Conservation (phyloP, 2,888 invertebrate species). For the Rhaphigaster nebulosa region DNA sequence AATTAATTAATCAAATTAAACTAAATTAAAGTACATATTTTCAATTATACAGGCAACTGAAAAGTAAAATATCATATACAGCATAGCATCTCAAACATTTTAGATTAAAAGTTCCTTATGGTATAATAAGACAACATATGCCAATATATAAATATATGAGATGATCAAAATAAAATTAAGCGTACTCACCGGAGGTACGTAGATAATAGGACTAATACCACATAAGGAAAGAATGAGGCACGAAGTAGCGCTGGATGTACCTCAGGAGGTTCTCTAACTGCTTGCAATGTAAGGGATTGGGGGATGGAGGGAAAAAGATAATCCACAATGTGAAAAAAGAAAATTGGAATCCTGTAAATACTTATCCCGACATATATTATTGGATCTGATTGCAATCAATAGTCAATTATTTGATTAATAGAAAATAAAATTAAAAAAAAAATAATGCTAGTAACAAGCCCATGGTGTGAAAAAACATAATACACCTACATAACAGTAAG, state of each 20-base stretch:
- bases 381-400: neutral
- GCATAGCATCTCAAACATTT: conserved; percentile 3
- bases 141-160: neutral
- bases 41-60: neutral
- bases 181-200: conserved; percentile 10
- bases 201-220: neutral
- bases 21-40: neutral
- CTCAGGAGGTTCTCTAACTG: neutral
- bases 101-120: neutral
- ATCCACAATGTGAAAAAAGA: neutral
- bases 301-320: neutral
- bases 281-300: neutral
- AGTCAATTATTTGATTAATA: neutral
- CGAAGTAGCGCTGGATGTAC: neutral
- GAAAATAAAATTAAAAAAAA: neutral
- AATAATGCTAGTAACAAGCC: neutral
- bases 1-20: neutral
- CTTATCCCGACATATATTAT: neutral
- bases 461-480: neutral
- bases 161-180: neutral
- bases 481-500: too few relatives aligned
- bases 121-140: neutral
- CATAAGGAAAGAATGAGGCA: neutral
- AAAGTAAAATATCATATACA: neutral
- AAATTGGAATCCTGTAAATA: conserved; percentile 8